A percentile compares a stretch with the other conserved stretches of the same genome.
Evolutionary conservation across 2,113 vertebrate genomes (phyloP).

Genomic region (Thalassarche chlororhynchos): DNA sequence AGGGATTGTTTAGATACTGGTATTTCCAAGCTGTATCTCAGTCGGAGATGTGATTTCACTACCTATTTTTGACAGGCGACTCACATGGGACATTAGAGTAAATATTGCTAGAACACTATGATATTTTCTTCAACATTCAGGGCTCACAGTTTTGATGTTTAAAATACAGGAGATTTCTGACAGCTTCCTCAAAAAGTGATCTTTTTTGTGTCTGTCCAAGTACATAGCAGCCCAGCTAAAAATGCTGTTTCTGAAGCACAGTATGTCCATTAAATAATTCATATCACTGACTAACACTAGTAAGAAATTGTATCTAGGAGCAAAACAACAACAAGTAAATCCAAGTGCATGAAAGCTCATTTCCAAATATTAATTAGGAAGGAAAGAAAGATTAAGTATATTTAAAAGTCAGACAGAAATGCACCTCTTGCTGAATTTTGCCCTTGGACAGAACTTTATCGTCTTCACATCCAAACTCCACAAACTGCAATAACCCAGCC

Average conservation of each 20-base stretch:
- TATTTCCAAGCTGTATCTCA: neutral
- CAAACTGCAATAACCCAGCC: neutral
- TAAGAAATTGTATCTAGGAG: neutral
- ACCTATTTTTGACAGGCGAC: neutral
- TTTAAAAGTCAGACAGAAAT: neutral
- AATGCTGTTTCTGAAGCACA: neutral
- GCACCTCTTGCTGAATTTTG: neutral
- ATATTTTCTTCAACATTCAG: neutral
- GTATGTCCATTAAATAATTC: neutral
- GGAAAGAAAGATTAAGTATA: neutral
- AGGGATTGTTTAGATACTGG: neutral
- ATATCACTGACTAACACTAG: neutral
- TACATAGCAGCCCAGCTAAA: neutral
- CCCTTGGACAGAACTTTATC: neutral
- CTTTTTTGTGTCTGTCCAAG: neutral
- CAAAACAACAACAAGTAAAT: neutral
- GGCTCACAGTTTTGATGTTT: neutral
- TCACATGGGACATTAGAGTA: neutral
- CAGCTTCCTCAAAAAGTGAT: neutral
- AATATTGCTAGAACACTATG: neutral
- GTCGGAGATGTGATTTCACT: neutral
- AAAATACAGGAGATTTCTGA: neutral
- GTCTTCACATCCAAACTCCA: neutral
- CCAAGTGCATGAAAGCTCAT: neutral
- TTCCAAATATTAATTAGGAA: neutral